phyloP scores from a whole-genome alignment of 1,140 invertebrate species.

The Octopus bimaculoides region DNA sequence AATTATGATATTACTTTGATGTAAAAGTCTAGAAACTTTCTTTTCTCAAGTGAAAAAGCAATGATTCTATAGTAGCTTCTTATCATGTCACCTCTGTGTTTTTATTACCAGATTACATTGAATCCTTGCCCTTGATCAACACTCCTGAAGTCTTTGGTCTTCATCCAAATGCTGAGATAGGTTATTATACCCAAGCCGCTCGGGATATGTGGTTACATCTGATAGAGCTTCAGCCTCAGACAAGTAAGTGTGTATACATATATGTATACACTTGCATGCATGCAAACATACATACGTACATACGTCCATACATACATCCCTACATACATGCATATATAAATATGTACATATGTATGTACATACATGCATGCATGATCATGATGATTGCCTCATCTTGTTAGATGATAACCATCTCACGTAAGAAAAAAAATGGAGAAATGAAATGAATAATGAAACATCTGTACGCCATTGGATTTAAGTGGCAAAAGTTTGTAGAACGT shows the following conservation, averaged over 20 bases:
- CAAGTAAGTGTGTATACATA: slow-evolving; percentile 60
- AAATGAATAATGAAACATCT: no score
- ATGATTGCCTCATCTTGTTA: no score
- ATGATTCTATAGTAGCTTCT: no score
- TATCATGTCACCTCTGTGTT: not conserved
- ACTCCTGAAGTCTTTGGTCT: slow-evolving; percentile 58
- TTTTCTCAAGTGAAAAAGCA: no score
- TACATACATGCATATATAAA: slow-evolving; percentile 5
- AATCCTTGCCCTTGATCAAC: slow-evolving; percentile 53
- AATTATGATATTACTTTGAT: no score
- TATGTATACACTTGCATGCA: slow-evolving; percentile 11
- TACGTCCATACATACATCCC: not conserved
- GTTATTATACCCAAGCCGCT: slow-evolving; percentile 74
- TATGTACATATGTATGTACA: slow-evolving; percentile 9
- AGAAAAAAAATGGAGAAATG: no score
- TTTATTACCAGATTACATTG: slow-evolving; percentile 52
- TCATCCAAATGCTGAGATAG: slow-evolving; percentile 59
- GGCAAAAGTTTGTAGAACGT: no score
- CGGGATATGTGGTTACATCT: slow-evolving; percentile 80
- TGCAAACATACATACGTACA: not conserved
- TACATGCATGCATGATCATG: slow-evolving; percentile 5
- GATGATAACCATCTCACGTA: no score
- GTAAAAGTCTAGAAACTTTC: no score
- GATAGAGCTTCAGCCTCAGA: slow-evolving; percentile 83
- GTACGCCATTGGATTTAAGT: no score